Evolutionary conservation across 2,797 vertebrate species (phyloP).

Genomic region (Eospalax fontanierii): DNA sequence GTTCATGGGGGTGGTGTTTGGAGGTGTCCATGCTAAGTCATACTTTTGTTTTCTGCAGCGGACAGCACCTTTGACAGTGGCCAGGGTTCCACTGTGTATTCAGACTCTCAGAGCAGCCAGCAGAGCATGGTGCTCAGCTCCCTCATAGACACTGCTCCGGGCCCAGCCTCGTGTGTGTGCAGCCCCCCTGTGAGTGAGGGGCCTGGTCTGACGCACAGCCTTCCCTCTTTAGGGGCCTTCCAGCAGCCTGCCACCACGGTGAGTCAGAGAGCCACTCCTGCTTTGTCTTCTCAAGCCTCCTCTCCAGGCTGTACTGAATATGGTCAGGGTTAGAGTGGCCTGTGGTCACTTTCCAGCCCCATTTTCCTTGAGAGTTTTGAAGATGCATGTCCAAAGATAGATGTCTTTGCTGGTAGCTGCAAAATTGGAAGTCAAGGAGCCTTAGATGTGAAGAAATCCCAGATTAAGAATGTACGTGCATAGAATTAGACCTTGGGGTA

Average conservation of each 20-base stretch:
- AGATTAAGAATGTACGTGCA: background rate
- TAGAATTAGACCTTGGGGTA: background rate
- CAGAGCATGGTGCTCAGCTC: slow-evolving; percentile 96
- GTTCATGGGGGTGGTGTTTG: background rate
- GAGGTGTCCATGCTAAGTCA: background rate
- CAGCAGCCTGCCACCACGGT: slow-evolving; percentile 89
- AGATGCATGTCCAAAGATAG: background rate
- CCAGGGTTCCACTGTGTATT: slow-evolving; percentile 97
- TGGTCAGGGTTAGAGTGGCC: background rate
- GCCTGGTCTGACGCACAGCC: slow-evolving; percentile 85
- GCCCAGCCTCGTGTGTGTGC: slow-evolving; percentile 93
- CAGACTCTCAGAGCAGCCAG: slow-evolving; percentile 97
- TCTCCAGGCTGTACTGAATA: background rate
- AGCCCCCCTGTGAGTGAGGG: slow-evolving; percentile 92
- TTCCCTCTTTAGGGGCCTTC: slow-evolving; percentile 89
- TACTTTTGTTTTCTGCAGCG: slow-evolving; percentile 89
- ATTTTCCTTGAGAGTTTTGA: background rate
- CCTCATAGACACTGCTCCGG: slow-evolving; percentile 92
- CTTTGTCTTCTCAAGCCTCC: background rate
- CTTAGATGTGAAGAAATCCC: background rate
- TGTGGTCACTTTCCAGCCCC: background rate
- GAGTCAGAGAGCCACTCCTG: slow-evolving; percentile 80
- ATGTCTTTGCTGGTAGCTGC: background rate
- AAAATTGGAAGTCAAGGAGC: background rate
- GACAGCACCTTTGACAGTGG: slow-evolving; percentile 97